Evolutionary conservation across 2,888 invertebrate species (phyloP), one percentile per base, ranked within the genome.

Genomic region (Leptopilina syphax): DNA sequence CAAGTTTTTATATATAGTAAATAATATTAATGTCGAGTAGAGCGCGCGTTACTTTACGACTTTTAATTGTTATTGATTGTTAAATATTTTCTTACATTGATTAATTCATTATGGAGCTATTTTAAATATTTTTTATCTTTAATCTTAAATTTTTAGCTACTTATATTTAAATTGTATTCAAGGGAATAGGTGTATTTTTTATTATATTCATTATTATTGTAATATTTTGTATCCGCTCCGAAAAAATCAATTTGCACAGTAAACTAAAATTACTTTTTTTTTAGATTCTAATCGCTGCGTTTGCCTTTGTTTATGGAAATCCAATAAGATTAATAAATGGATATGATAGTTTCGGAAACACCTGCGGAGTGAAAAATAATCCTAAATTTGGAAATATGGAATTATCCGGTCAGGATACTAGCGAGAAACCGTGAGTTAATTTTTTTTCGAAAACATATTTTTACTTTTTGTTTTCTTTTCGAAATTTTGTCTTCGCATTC

Each of bases 271-370:
- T 76, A 79, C 80, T 77, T 65, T 80, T 78, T 84, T 92, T 92
- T 57, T 92, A 96, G 97, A 95, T 97, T 87, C 94, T 96, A 85
- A 95, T 97, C 85, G 97, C 97, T 50, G 96, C 96, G 12, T 97
- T 98, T 93, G 96, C 98, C 10, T 95, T 97, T 90, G 96, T 97
- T 1, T 97, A 96, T 91, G 98, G 97, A 24, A 96, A 97, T 92
- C 97, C 98, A 0, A 92, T 95, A 87, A 94, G 97, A 83, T 94
- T 98, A 65, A 95, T 97, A 82, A 97, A 97, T 93, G 98, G 98
- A 24, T 97, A 96, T 92, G 98, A 98, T 91, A 97, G 97, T 79
- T 98, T 97, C 93, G 98, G 98, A 9, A 98, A 98, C 91, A 97
- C 97, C 54, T 99, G 98, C 92, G 98, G 98, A 18, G 95, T 96